A percentile compares a stretch with the other conserved stretches of the same genome.
Evolutionary conservation across 2,113 vertebrate species (phyloP).

Genomic region (Dolichotis patagonum): DNA sequence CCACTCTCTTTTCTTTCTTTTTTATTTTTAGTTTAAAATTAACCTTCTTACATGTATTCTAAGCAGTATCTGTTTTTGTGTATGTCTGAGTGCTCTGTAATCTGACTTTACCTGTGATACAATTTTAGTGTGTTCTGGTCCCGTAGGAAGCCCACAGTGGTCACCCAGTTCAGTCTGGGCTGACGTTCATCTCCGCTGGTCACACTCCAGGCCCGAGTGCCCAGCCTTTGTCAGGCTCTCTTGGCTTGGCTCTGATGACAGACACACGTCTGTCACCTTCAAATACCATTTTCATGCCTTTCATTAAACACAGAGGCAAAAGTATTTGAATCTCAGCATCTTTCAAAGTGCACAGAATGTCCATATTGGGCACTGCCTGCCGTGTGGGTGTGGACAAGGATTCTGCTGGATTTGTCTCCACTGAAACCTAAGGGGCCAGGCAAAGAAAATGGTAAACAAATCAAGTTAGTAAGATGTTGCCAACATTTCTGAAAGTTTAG

Average conservation of each 20-base stretch:
- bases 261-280: neutral
- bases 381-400: fast-evolving
- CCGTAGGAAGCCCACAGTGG: fast-evolving
- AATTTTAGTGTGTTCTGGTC: too few relatives aligned
- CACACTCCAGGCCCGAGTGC: fast-evolving
- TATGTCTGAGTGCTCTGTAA: neutral
- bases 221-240: neutral
- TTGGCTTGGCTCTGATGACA: neutral
- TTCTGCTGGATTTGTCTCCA: neutral
- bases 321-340: neutral
- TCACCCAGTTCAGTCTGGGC: too few relatives aligned
- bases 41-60: neutral
- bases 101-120: neutral
- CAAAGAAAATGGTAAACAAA: neutral
- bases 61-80: neutral
- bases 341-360: neutral
- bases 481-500: neutral
- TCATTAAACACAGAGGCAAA: neutral
- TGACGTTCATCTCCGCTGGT: neutral
- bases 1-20: neutral
- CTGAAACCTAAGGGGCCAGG: neutral
- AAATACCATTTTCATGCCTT: neutral
- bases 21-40: neutral
- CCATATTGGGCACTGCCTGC: neutral
- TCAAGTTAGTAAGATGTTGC: neutral